Evolutionary conservation across 1,140 invertebrate genomes (phyloP).

Genomic region (Caenorhabditis inopinata): DNA sequence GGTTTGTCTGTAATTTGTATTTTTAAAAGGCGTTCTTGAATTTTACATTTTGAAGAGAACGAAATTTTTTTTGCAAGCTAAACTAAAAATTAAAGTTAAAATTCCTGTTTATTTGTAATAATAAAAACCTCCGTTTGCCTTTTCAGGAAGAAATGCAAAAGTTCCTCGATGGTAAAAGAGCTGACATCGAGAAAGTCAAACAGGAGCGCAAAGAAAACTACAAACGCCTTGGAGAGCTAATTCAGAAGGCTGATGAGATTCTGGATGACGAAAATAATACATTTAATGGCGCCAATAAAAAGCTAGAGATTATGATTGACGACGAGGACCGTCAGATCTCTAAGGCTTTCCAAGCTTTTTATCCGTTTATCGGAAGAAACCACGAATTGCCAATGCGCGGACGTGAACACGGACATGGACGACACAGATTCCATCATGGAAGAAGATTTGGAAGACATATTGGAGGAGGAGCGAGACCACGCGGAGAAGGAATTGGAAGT

Average conservation of each 20-base stretch:
- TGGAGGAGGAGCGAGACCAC: neutral
- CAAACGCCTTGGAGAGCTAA: conserved; percentile 3
- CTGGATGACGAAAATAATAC: neutral
- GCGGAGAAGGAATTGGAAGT: too few species aligned
- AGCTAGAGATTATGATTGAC: neutral
- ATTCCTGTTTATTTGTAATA: too few species aligned
- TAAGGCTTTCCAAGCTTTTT: conserved; percentile 8
- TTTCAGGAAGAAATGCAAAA: conserved; percentile 7
- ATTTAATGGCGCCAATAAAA: neutral
- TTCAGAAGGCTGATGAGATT: neutral
- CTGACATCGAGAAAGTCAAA: neutral
- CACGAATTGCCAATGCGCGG: neutral
- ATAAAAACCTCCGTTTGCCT: neutral
- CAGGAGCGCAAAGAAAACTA: neutral
- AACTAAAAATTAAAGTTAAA: too few species aligned
- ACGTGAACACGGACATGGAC: neutral
- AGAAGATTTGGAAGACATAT: conserved; percentile 24
- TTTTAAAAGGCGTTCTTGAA: too few species aligned
- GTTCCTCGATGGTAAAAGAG: neutral
- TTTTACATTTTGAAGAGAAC: too few species aligned
- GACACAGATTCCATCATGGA: conserved; percentile 19
- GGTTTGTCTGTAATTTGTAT: too few species aligned
- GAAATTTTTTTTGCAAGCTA: too few species aligned
- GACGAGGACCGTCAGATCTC: neutral
- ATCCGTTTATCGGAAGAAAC: conserved; percentile 16